These are phyloP conservation scores for Athene noctua DNA, from an alignment of 2,113 vertebrate genomes.

Conservation along the genomic window DNA sequence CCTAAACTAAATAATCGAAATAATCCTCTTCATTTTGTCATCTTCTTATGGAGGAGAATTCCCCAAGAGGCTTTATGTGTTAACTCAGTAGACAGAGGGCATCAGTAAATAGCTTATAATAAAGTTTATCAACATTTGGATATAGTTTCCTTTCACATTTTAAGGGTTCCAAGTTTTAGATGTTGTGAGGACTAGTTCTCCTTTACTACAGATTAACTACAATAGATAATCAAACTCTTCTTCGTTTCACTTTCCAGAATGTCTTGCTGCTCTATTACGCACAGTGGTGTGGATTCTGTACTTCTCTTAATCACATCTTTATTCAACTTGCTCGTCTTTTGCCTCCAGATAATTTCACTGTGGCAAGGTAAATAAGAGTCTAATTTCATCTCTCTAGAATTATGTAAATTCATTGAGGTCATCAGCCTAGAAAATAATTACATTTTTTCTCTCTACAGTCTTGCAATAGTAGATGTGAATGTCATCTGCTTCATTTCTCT, in stretches of 20 bases:
- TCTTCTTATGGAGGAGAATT: not conserved
- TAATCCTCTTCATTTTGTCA: not conserved
- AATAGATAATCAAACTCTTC: not conserved
- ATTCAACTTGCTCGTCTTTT: conserved; percentile 89
- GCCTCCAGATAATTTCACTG: conserved; percentile 79
- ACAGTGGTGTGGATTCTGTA: conserved; percentile 96
- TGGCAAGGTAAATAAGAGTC: conserved; percentile 83
- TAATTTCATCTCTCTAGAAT: not conserved
- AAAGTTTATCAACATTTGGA: not conserved
- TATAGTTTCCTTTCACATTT: not conserved
- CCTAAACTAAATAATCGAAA: not conserved
- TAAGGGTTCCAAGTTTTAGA: not conserved
- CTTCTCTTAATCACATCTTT: conserved; percentile 89
- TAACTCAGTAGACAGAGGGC: not conserved
- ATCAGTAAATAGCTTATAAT: not conserved
- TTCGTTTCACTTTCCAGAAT: conserved; percentile 73
- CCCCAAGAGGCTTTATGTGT: not conserved
- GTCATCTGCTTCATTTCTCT: not conserved
- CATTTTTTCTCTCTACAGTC: not conserved
- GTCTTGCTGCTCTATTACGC: conserved; percentile 94
- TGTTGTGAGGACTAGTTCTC: not conserved
- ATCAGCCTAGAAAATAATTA: not conserved
- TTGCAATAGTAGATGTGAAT: not conserved
- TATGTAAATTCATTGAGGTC: not conserved
- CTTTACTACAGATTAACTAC: not conserved